These are phyloP conservation scores for Trissolcus brochymenae DNA, from an alignment of 2,888 invertebrate species.

Conservation along the genomic window DNA sequence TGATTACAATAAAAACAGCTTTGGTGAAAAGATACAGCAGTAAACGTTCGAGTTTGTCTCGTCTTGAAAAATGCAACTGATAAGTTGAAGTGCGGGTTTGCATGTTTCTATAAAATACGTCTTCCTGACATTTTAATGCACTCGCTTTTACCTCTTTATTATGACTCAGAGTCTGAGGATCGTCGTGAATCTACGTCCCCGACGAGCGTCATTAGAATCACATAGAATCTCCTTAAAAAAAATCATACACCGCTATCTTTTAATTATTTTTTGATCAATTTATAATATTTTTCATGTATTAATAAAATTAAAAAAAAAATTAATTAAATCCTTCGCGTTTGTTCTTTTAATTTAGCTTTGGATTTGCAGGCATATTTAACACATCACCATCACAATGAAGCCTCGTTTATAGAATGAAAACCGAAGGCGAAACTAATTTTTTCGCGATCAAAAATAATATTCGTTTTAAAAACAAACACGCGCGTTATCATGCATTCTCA, in stretches of 20 bases:
- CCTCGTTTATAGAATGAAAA: too few species aligned
- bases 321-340: too few species aligned
- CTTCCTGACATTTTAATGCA: conserved; percentile 56
- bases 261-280: neutral
- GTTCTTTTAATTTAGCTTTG: too few species aligned
- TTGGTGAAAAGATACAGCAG: conserved; percentile 13
- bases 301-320: too few species aligned
- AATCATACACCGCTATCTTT: conserved; percentile 10
- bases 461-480: too few species aligned
- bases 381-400: too few species aligned
- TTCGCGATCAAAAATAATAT: too few species aligned
- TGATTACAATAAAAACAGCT: neutral
- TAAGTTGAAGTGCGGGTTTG: conserved; percentile 47
- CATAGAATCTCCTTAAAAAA: conserved; percentile 11
- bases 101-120: conserved; percentile 45
- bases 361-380: too few species aligned
- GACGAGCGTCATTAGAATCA: conserved; percentile 16
- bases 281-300: too few species aligned
- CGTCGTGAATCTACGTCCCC: conserved; percentile 20
- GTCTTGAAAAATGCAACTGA: conserved; percentile 52
- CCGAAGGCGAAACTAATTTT: too few species aligned
- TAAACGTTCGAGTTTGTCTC: conserved; percentile 45
- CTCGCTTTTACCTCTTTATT: conserved; percentile 48
- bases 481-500: too few species aligned
- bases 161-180: conserved; percentile 24